Base-by-base conservation (phyloP, 2,888 invertebrate species). In the Epistrophe grossulariae region DNA sequence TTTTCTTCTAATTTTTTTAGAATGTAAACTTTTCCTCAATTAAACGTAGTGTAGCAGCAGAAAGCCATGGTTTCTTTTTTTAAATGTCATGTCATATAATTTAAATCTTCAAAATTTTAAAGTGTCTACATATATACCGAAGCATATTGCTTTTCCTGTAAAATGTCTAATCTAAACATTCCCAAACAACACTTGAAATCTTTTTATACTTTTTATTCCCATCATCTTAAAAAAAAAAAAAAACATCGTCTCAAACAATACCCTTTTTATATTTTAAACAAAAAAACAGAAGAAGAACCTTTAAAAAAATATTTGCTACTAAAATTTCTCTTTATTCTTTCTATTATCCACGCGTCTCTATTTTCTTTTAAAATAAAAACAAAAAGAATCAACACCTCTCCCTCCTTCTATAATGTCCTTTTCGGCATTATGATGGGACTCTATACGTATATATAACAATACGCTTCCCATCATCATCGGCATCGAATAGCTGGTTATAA, bases 381-480 rank as follows among this genome's bases (percentile, higher is more conserved):
- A 45, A 38, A 13, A 4, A 35, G 17, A 60, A 8, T 40, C 19
- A 68, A 68, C 35, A 50, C 48, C 35, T 28, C 19, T 28, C 50
- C 17, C 45, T 17, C 13, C 6, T 19, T 60, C 15, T 24, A 24
- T 40, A 66, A 17, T 50, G 66, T 66, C 64, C 31, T 45, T 28
- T 28, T 45, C 35, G 24, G 40, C 24, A 24, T 9, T 35, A 9
- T 9, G 24, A n/a, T n/a, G n/a, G n/a, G n/a, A n/a, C n/a, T n/a
- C n/a, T n/a, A n/a, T n/a, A n/a, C n/a, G 28, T 13, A 4, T 43
- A 8, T 13, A 59, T 19, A 19, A 71, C 85, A 87, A 87, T 83
- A 83, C 57, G 83, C 40, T 87, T 87, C 79, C 76, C 83, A 85
- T 85, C 76, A 28, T 55, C 55, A 52, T 52, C 50, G 13, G 6